Conservation (phyloP, 2,113 vertebrate species). For the Redunca redunca region DNA sequence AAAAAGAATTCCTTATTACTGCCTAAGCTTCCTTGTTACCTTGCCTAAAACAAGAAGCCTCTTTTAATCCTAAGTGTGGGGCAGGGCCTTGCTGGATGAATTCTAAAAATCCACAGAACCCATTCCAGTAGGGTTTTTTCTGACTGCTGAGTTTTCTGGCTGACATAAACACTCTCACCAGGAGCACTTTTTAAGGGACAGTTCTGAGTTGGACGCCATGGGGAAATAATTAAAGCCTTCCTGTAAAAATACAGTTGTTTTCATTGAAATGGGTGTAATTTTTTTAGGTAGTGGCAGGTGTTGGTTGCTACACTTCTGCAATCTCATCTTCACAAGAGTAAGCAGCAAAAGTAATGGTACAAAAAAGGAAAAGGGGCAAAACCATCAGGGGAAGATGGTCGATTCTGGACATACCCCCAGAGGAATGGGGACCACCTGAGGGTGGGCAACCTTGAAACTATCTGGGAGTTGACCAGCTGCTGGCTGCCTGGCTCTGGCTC, state of each 20-base stretch:
- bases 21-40: background rate
- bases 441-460: background rate
- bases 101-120: background rate
- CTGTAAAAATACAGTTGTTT: background rate
- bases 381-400: background rate
- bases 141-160: background rate
- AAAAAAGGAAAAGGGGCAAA: background rate
- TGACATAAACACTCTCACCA: background rate
- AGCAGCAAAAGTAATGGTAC: background rate
- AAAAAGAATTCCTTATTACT: background rate
- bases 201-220: background rate
- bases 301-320: background rate
- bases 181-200: background rate
- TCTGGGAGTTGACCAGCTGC: background rate
- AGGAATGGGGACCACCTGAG: fast-evolving
- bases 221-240: background rate
- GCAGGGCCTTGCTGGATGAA: background rate
- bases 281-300: background rate
- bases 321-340: background rate
- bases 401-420: background rate
- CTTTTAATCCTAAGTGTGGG: background rate
- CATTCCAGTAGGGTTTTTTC: background rate
- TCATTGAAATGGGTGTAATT: background rate
- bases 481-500: background rate
- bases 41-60: background rate